Evolutionary conservation across 2,888 invertebrate species (phyloP), one percentile per base, ranked within the genome.

Genomic region (Apodemia zela): DNA sequence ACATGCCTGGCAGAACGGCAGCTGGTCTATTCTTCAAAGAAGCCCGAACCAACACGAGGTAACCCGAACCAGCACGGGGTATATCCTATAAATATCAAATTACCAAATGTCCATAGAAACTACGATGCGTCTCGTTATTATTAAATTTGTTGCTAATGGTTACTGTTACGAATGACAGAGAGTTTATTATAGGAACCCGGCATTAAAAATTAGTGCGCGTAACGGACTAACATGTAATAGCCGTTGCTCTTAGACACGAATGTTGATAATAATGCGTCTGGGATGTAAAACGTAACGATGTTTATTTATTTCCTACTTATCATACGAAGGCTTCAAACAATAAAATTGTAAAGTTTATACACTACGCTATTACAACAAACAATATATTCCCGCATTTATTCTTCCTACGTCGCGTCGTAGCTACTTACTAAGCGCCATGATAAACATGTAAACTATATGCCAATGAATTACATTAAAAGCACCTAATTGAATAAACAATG

Each of bases 401-500:
- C 13, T 51, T 51, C 11, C 51, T 13, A 25, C 42, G 42, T 42
- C 42, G 42, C 42, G 18, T 25, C 4, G 18, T 3, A 51, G 51
- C 21, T 51, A 11, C 8, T 49, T 18, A 21, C 51, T 11, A 51
- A 21, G 51, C 51, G 51, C 51, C 51, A 51, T 13, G 51, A 51
- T 51, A 18, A 51, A 51, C 21, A 51, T 51, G 51, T 21, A 21
- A 51, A 51, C 13, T 15, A 51, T 51, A 51, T 51, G 51, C 51
- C 21, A 13, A 51, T 51, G 21, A 51, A 18, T 51, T 2, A 18
- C 51, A 21, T 25, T 21, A 42, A 42, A 51, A 21, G 13, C 15
- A 49, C 10, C 18, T 51, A 51, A 51, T 51, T 13, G 25, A 18
- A 51, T 51, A 51, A 51, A 51, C 51, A 51, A 21, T 51, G 15